A percentile compares a stretch with the other conserved stretches of the same genome.
Evolutionary conservation across 2,113 vertebrate genomes (phyloP).

Genomic region (Clarias macrocephalus): DNA sequence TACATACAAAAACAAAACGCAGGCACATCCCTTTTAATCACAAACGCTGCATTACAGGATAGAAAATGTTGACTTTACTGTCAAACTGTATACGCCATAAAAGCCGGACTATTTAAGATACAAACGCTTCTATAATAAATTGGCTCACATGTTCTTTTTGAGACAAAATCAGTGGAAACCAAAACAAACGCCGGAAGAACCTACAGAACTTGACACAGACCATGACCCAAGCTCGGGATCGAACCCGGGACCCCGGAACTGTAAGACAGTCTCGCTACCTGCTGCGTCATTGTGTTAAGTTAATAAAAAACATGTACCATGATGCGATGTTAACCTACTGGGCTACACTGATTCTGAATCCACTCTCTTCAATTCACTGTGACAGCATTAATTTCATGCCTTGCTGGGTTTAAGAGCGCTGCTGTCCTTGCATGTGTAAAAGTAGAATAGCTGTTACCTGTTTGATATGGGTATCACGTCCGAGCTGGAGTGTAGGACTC

Average conservation of each 20-base stretch:
- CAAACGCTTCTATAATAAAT: neutral
- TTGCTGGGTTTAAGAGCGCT: neutral
- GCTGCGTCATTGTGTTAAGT: neutral
- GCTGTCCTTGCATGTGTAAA: slow-evolving; percentile 16
- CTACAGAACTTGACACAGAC: neutral
- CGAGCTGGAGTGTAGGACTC: neutral
- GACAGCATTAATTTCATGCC: slow-evolving; percentile 29
- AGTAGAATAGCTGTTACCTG: slow-evolving; percentile 13
- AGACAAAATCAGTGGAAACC: neutral
- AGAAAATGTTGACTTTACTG: neutral
- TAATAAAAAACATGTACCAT: neutral
- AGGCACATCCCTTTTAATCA: too few relatives aligned
- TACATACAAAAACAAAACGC: neutral
- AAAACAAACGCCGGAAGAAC: neutral
- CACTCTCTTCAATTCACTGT: slow-evolving; percentile 12
- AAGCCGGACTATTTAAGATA: neutral
- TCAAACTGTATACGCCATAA: neutral
- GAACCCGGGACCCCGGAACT: neutral
- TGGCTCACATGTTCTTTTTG: neutral
- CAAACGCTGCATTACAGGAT: neutral
- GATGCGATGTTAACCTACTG: neutral
- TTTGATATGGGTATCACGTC: slow-evolving; percentile 2
- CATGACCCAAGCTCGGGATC: neutral
- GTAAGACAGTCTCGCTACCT: neutral
- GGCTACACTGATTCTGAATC: slow-evolving; percentile 2